Percentiles rank a stretch among this genome's conserved stretches.
phyloP scores from a whole-genome alignment of 1,140 invertebrate species.

The Drosophila lini region DNA sequence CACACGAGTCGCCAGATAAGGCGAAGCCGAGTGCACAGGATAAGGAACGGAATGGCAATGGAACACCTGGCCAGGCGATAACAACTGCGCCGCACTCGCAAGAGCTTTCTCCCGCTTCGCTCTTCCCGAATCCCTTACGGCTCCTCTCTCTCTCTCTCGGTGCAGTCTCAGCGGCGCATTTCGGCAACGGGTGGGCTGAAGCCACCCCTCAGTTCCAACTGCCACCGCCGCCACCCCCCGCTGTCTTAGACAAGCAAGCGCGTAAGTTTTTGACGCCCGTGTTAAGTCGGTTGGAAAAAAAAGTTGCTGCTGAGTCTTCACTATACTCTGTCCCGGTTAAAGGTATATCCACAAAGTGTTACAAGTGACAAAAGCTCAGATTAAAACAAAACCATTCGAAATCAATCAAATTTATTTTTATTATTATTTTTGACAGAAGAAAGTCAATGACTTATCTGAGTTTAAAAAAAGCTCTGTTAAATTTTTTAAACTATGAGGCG shows the following conservation, averaged over 20 bases:
- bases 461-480: no score
- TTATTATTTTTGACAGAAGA: no score
- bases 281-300: constrained; percentile 79
- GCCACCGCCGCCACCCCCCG: constrained; percentile 10
- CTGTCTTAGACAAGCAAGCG: constrained; percentile 76
- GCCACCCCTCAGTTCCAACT: background rate
- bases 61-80: constrained; percentile 61
- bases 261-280: constrained; percentile 76
- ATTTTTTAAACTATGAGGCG: no score
- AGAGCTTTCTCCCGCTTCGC: constrained; percentile 3
- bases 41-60: constrained; percentile 69
- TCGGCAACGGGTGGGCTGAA: background rate
- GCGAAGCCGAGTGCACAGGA: constrained; percentile 60
- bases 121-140: background rate
- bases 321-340: constrained; percentile 2
- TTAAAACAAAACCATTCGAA: background rate
- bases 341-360: background rate
- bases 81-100: constrained; percentile 39
- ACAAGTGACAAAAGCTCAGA: background rate
- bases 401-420: background rate
- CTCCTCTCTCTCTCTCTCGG: constrained; percentile 23
- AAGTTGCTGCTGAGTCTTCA: constrained; percentile 49
- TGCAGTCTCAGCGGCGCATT: constrained; percentile 56
- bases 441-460: no score
- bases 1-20: constrained; percentile 51